These are phyloP conservation scores for Theristicus caerulescens DNA, from an alignment of 2,113 vertebrate species.

Conservation along the genomic window DNA sequence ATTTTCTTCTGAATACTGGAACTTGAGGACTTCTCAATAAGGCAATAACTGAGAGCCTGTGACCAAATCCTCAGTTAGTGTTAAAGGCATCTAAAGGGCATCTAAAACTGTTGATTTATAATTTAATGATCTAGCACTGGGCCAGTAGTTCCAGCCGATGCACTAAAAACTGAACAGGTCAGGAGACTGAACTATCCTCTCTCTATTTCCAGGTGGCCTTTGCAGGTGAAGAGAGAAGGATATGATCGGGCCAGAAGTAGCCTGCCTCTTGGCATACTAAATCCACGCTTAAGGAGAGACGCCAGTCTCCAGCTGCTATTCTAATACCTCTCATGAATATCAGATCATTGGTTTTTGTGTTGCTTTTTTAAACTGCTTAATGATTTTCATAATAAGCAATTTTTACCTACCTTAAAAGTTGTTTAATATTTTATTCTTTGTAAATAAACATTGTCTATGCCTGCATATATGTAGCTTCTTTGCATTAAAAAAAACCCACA, in stretches of 20 bases:
- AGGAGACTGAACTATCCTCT: neutral
- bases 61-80: neutral
- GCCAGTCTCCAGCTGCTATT: neutral
- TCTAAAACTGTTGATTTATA: neutral
- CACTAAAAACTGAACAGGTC: neutral
- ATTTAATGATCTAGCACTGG: neutral
- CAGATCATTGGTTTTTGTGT: fast-evolving
- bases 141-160: neutral
- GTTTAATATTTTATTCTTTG: neutral
- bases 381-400: neutral
- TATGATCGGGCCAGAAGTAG: fast-evolving
- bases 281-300: neutral
- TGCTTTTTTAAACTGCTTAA: neutral
- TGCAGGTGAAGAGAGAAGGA: neutral
- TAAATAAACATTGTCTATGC: neutral
- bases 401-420: neutral
- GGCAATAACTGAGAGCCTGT: neutral
- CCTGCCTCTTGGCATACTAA: neutral
- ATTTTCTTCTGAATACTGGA: neutral
- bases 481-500: neutral
- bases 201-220: neutral
- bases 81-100: neutral
- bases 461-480: neutral
- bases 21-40: neutral
- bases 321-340: neutral